These are phyloP conservation scores for Apogon hyalosoma DNA, from an alignment of 2,797 vertebrate genomes.

Conservation along the genomic window DNA sequence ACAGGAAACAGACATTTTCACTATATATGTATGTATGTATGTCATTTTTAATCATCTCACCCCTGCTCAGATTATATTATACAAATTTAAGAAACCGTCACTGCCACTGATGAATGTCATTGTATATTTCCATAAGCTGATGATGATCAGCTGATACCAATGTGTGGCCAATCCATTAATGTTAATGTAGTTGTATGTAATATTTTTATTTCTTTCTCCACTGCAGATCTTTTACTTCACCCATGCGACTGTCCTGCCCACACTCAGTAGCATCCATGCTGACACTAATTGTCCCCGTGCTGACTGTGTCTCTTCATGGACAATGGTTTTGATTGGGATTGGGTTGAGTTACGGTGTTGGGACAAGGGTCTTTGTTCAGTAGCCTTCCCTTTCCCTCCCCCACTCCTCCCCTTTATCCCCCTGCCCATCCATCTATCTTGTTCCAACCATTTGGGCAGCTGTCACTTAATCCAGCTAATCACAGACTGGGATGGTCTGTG, in stretches of 20 bases:
- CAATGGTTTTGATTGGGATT: slow-evolving; percentile 79
- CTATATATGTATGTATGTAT: no score
- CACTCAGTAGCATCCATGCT: slow-evolving; percentile 70
- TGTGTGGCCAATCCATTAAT: no score
- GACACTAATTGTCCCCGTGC: slow-evolving; percentile 77
- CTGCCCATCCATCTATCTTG: slow-evolving; percentile 81
- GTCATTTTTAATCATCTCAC: no score
- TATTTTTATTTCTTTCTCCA: background rate
- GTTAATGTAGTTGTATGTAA: no score
- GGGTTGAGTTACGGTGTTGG: slow-evolving; percentile 79
- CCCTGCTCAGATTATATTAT: no score
- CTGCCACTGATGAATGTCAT: no score
- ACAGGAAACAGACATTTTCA: no score
- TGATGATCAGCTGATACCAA: no score
- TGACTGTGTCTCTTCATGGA: slow-evolving; percentile 75
- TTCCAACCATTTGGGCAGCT: slow-evolving; percentile 88
- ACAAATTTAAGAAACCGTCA: no score
- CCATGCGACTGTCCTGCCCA: slow-evolving; percentile 40
- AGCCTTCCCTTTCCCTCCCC: slow-evolving; percentile 76
- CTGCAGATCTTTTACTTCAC: slow-evolving; percentile 18
- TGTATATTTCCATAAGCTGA: no score
- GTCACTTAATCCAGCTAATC: slow-evolving; percentile 91
- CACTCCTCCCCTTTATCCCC: slow-evolving; percentile 72
- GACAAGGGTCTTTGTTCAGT: slow-evolving; percentile 85
- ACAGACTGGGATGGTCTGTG: slow-evolving; percentile 82